Conservation (phyloP, 2,888 invertebrate species). For the Phaedon cochleariae region DNA sequence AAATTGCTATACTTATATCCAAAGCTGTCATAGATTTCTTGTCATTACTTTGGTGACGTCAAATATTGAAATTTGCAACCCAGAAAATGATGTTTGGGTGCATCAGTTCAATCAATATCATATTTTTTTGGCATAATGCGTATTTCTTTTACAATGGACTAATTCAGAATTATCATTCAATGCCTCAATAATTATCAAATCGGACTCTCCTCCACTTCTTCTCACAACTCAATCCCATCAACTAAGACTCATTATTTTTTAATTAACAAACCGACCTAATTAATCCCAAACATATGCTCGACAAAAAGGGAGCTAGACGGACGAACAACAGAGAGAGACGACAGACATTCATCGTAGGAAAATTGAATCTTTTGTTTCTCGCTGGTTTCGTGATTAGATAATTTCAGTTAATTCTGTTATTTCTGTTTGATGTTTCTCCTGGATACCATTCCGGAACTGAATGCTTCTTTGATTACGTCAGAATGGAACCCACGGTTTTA, state of each 20-base stretch:
- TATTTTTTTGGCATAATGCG: no score
- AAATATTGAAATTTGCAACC: no score
- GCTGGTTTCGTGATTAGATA: neutral
- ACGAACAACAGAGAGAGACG: conserved; percentile 17
- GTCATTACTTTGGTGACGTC: no score
- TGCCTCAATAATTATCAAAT: no score
- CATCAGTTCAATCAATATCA: no score
- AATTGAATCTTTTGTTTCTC: conserved; percentile 19
- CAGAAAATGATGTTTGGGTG: no score
- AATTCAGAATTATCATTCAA: neutral
- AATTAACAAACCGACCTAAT: conserved; percentile 49
- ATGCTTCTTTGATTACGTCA: neutral
- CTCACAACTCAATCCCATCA: conserved; percentile 24
- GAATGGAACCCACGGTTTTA: neutral
- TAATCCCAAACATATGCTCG: conserved; percentile 42
- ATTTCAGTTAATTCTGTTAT: neutral
- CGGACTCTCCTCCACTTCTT: conserved; percentile 10
- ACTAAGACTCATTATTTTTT: conserved; percentile 47
- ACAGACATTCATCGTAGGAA: conserved; percentile 1
- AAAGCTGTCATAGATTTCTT: no score
- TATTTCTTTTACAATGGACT: neutral
- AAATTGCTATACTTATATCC: no score
- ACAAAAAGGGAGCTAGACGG: conserved; percentile 4
- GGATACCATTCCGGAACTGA: neutral
- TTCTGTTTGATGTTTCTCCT: neutral